Base-by-base conservation (phyloP, 2,888 invertebrate genomes). In the Stenolophus ochropezus region DNA sequence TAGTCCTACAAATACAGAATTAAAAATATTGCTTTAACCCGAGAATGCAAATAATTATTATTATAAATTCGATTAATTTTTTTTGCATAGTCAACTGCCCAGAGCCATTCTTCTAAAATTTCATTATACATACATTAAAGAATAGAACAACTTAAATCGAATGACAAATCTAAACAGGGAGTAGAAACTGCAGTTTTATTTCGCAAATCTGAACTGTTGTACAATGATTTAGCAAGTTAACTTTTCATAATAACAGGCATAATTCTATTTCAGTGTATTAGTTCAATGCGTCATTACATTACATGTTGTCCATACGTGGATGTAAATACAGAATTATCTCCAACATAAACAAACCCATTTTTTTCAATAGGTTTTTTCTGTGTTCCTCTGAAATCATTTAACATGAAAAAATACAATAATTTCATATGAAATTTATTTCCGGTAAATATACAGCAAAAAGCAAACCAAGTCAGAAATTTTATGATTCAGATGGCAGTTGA, bases 281-380 rank as follows among this genome's bases (percentile, higher is more conserved):
- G 20, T 71, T 20, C 47, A 71, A 71, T 71, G 71, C 71, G 71
- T 71, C 71, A 71, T 71, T 16, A 42, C 33, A 71, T 71, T 42
- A 71, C 42, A 71, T 42, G 5, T 11, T 71, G 47, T 61, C 61
- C 61, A n/a, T 42, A 71, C 42, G 71, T 71, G 71, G 18, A 61
- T 25, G 25, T 61, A 61, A 61, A 61, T 21, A 61, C 61, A n/a
- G 21, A 61, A 61, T 61, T 61, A 61, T 61, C 25, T 61, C 21
- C 23, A 61, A 61, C 23, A 61, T 21, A 56, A 25, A 23, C 2
- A 61, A 61, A 61, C 25, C n/a, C 1, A 21, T 23, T 61, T 6
- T 58, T 58, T 61, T 61, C n/a, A 21, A 5, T 21, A 14, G 4
- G 21, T 25, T 25, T 42, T 42, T 42, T 11, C 33, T 8, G 33